Conservation (phyloP, 2,888 invertebrate genomes). For the Hydriomena furcata region DNA sequence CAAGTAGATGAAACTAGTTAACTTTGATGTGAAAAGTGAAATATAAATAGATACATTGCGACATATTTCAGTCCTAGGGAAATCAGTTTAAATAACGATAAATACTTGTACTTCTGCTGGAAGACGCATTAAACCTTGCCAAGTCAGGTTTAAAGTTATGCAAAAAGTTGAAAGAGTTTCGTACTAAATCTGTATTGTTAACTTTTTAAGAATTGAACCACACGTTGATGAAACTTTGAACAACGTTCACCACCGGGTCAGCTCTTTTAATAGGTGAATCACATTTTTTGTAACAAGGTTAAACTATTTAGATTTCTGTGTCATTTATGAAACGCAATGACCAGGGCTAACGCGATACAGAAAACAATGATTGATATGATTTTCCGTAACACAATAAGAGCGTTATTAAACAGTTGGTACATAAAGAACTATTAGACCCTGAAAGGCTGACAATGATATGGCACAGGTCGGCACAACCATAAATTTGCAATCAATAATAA, state of each 20-base stretch:
- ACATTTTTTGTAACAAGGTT: slow-evolving; percentile 36
- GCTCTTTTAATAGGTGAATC: slow-evolving; percentile 31
- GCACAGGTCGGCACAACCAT: slow-evolving; percentile 49
- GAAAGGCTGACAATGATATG: slow-evolving; percentile 64
- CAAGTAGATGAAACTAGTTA: slow-evolving; percentile 55
- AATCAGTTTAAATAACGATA: neutral
- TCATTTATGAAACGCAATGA: slow-evolving; percentile 33
- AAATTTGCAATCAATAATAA: slow-evolving; percentile 74
- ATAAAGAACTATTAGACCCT: slow-evolving; percentile 43
- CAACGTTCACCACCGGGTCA: slow-evolving; percentile 18
- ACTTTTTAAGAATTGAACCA: slow-evolving; percentile 9
- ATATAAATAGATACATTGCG: slow-evolving; percentile 1
- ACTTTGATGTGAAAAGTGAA: slow-evolving; percentile 33
- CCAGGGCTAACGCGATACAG: slow-evolving; percentile 26
- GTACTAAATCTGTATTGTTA: neutral
- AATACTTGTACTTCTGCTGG: neutral
- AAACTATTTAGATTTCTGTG: slow-evolving; percentile 38
- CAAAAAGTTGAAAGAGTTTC: neutral
- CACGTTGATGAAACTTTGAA: slow-evolving; percentile 16
- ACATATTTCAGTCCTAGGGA: slow-evolving; percentile 1
- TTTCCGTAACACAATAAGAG: slow-evolving; percentile 42
- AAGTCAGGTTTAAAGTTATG: neutral
- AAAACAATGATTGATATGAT: slow-evolving; percentile 41
- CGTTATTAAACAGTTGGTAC: slow-evolving; percentile 24
- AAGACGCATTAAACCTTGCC: neutral